Evolutionary conservation across 2,888 invertebrate genomes (phyloP).

Genomic region (Drosophila aldrichi): DNA sequence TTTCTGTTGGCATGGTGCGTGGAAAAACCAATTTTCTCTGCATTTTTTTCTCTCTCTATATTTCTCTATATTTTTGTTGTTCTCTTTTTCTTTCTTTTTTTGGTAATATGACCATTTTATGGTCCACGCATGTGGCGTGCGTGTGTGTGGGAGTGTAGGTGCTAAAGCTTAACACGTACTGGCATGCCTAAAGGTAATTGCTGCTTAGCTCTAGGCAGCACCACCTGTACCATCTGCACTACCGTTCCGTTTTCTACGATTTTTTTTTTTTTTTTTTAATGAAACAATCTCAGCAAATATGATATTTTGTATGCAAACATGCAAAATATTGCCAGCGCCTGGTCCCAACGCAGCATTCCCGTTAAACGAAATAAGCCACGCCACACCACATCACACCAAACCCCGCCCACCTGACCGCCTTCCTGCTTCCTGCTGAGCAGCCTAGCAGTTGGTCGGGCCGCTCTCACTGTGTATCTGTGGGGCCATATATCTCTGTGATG

Average conservation of each 20-base stretch:
- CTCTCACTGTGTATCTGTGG: slow-evolving; percentile 19
- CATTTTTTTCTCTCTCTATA: slow-evolving; percentile 50
- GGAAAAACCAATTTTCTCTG: slow-evolving; percentile 76
- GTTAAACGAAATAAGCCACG: slow-evolving; percentile 69
- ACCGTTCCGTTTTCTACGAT: slow-evolving; percentile 14
- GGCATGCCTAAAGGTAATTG: slow-evolving; percentile 48
- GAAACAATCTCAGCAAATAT: slow-evolving; percentile 80
- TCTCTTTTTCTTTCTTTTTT: slow-evolving; percentile 43
- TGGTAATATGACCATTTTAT: slow-evolving; percentile 77
- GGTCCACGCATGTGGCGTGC: slow-evolving; percentile 69
- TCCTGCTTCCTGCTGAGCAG: slow-evolving; percentile 19
- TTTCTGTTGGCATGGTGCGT: slow-evolving; percentile 65
- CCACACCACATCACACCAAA: slow-evolving; percentile 32
- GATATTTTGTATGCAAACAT: slow-evolving; percentile 82
- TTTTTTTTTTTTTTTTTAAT: slow-evolving; percentile 77
- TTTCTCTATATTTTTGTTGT: neutral
- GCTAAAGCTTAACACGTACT: slow-evolving; percentile 80
- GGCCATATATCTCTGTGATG: slow-evolving; percentile 36
- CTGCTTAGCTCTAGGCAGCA: slow-evolving; percentile 38
- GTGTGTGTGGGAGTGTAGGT: slow-evolving; percentile 48
- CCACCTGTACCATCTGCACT: slow-evolving; percentile 40
- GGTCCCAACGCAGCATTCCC: slow-evolving; percentile 50
- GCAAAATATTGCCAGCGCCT: slow-evolving; percentile 69
- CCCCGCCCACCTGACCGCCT: slow-evolving; percentile 6
- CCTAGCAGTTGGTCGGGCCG: neutral